Percentiles rank a stretch among this genome's conserved stretches.
Conservation (phyloP, 2,113 vertebrate species). For the Sapayoa aenigma region DNA sequence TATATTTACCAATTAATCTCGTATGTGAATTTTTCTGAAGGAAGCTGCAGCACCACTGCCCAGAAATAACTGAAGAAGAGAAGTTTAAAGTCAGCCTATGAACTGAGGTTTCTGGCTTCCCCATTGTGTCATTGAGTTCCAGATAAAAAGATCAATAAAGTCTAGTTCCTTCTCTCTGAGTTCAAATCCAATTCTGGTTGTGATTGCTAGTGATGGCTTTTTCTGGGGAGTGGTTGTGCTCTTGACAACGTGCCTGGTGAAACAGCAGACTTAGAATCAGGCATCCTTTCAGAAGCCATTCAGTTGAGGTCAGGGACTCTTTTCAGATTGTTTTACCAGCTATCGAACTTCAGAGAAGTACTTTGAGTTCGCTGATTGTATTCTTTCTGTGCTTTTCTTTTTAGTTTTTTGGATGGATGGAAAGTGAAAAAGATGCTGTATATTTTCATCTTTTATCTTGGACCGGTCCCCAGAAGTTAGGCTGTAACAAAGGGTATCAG, state of each 20-base stretch:
- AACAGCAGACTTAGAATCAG: background rate
- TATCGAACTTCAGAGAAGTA: background rate
- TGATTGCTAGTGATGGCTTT: background rate
- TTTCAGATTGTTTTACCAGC: background rate
- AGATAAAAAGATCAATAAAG: conserved; percentile 29
- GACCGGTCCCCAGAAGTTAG: background rate
- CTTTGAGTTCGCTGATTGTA: background rate
- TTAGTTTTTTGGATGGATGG: background rate
- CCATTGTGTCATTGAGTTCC: background rate
- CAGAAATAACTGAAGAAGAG: background rate
- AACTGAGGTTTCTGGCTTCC: background rate
- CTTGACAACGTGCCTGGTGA: background rate
- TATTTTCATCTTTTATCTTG: background rate
- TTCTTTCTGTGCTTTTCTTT: background rate
- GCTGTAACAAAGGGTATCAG: background rate
- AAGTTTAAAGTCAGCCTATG: background rate
- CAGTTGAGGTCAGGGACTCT: background rate
- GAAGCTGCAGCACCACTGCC: background rate
- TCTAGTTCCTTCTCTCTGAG: background rate
- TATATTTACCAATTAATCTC: conserved; percentile 2
- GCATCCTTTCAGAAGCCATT: background rate
- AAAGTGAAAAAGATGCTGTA: background rate
- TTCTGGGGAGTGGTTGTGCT: background rate
- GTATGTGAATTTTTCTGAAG: background rate
- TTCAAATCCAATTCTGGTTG: conserved; percentile 25